Conservation (phyloP, 2,113 vertebrate species). For the Alouatta palliata region DNA sequence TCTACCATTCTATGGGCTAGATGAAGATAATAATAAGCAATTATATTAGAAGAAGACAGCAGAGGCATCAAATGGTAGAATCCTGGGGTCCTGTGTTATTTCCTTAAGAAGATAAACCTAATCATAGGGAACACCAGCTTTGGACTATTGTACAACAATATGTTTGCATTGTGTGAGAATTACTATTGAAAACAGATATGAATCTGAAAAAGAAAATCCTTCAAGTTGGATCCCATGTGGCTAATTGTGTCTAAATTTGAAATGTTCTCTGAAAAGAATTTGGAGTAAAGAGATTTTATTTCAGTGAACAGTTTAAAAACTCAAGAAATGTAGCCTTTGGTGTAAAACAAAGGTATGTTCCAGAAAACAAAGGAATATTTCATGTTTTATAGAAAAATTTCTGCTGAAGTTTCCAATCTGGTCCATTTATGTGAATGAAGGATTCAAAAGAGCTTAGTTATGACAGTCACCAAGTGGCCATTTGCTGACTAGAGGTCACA, state of each 20-base stretch:
- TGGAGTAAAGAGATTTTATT: too few species aligned
- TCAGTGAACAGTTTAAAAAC: too few species aligned
- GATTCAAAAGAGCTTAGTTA: too few species aligned
- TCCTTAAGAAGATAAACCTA: background rate
- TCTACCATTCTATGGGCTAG: accelerated
- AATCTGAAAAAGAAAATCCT: background rate
- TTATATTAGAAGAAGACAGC: background rate
- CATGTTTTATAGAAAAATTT: too few species aligned
- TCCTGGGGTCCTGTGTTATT: background rate
- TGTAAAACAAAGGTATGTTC: too few species aligned
- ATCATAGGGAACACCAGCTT: background rate
- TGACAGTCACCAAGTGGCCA: background rate
- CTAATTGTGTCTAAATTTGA: background rate
- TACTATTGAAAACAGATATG: background rate
- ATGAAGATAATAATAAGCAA: background rate
- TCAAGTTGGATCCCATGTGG: background rate
- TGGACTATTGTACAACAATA: background rate
- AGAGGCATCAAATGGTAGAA: background rate
- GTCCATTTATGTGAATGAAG: too few species aligned
- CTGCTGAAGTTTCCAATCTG: too few species aligned
- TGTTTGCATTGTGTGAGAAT: background rate
- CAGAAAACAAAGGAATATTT: too few species aligned
- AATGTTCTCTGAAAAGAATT: background rate
- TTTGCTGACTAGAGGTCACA: background rate
- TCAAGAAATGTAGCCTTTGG: too few species aligned